Base-by-base conservation (phyloP, 35 echinoderm and acorn worm species). In the Lytechinus pictus region DNA sequence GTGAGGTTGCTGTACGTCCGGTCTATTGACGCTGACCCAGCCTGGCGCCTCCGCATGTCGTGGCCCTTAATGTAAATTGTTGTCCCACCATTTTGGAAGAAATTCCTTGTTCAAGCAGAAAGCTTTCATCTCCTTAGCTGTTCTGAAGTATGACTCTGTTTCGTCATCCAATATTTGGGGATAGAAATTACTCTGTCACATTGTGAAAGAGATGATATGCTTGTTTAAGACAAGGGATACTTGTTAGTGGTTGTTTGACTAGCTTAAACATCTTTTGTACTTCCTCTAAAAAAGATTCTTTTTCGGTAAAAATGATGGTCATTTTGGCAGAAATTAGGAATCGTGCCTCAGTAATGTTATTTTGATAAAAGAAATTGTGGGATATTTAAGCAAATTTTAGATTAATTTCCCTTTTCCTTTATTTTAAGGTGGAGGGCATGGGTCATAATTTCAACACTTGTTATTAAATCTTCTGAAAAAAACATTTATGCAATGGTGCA, bases 51-150 rank as follows among this genome's bases (percentile, higher is more conserved):
- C 19, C 19, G 4, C 66, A n/a, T 79, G 66, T 79, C 66, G 21
- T 79, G 21, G 66, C 66, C 66, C 66, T 79, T 24, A 24, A 7
- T 24, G 66, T 16, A 79, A 16, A 24, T 24, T 79, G 66, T 79
- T 79, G 66, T 79, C 66, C 66, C n/a, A n/a, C 19, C 66, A 79
- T 79, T 79, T 79, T 79, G 66, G 66, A n/a, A 24, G 66, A 79
- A 79, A 79, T 79, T 24, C 66, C 66, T 24, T 79, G 66, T 79
- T 79, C 66, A 79, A 79, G 66, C 66, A 79, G 66, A 79, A 79
- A 79, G 66, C 66, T 79, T 79, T 79, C 66, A 79, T 79, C 66
- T 79, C 66, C n/a, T 79, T 79, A 79, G n/a, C 66, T 16, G 66
- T 4, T n/a, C 66, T 79, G 6, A 79, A 79, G 66, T 79, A 79